Conservation (phyloP, 2,888 invertebrate species). For the Hypomecis atomaria region DNA sequence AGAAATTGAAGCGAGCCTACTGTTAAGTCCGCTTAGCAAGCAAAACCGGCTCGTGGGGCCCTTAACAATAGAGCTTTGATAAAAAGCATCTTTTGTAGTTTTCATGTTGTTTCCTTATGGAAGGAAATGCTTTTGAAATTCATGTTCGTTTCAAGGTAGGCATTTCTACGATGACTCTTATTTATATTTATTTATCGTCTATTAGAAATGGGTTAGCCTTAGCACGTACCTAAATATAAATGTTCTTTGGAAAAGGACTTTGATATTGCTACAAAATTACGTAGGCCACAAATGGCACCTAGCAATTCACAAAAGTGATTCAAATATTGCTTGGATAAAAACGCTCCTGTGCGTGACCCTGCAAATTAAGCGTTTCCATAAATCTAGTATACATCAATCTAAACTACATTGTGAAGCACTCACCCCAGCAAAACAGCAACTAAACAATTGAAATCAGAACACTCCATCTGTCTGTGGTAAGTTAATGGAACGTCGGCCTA, state of each 20-base stretch:
- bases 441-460: slow-evolving; percentile 25
- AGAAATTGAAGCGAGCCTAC: slow-evolving; percentile 50
- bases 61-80: slow-evolving; percentile 50
- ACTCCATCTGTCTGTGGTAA: slow-evolving; percentile 24
- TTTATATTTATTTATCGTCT: no score
- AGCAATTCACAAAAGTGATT: no score
- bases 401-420: slow-evolving; percentile 2
- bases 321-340: neutral
- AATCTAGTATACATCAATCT: neutral
- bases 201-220: no score
- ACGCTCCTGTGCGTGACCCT: neutral
- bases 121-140: slow-evolving; percentile 27
- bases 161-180: neutral
- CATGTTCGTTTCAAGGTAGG: neutral
- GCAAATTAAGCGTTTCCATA: neutral
- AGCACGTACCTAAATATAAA: no score
- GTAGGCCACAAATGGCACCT: no score
- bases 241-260: no score
- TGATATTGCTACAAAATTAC: no score
- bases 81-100: slow-evolving; percentile 47
- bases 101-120: slow-evolving; percentile 45
- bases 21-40: slow-evolving; percentile 50
- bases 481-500: slow-evolving; percentile 32
- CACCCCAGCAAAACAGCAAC: slow-evolving; percentile 3
- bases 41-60: slow-evolving; percentile 43